Conservation (phyloP, 2,888 invertebrate species). For the Idaea aversata region DNA sequence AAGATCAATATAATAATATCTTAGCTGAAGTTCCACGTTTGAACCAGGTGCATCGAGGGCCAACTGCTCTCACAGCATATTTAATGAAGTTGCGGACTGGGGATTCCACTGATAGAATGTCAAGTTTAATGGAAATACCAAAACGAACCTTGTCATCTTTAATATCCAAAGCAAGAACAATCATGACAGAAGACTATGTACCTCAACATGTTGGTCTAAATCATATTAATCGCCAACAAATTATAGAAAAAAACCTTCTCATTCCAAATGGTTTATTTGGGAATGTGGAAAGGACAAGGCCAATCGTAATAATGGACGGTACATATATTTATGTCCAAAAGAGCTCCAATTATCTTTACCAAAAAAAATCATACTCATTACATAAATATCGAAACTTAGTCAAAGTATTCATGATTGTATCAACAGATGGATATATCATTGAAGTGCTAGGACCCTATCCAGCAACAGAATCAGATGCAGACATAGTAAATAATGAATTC, state of each 20-base stretch:
- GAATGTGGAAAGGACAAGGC: not conserved
- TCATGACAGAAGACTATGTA: too few species aligned
- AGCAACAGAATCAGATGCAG: too few species aligned
- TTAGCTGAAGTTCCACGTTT: too few species aligned
- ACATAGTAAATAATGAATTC: slow-evolving; percentile 2
- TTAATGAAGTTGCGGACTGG: too few species aligned
- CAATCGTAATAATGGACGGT: not conserved
- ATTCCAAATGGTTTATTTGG: slow-evolving; percentile 1
- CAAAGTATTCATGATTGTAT: slow-evolving; percentile 1
- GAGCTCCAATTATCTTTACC: not conserved
- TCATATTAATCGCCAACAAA: not conserved
- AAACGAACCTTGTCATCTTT: too few species aligned
- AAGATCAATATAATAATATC: too few species aligned
- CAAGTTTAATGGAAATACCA: too few species aligned
- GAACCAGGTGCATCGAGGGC: too few species aligned
- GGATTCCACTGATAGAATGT: too few species aligned
- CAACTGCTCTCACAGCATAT: too few species aligned
- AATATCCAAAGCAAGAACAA: too few species aligned
- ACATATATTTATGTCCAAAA: slow-evolving; percentile 4
- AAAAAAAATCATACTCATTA: slow-evolving; percentile 3
- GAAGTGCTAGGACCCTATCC: slow-evolving; percentile 9
- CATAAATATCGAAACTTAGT: slow-evolving; percentile 2
- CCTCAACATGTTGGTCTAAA: too few species aligned
- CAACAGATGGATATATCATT: slow-evolving; percentile 7
- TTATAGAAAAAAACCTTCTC: not conserved